Percentiles rank a stretch among this genome's conserved stretches.
phyloP scores from a whole-genome alignment of 2,113 vertebrate genomes.

The Mesitornis unicolor region DNA sequence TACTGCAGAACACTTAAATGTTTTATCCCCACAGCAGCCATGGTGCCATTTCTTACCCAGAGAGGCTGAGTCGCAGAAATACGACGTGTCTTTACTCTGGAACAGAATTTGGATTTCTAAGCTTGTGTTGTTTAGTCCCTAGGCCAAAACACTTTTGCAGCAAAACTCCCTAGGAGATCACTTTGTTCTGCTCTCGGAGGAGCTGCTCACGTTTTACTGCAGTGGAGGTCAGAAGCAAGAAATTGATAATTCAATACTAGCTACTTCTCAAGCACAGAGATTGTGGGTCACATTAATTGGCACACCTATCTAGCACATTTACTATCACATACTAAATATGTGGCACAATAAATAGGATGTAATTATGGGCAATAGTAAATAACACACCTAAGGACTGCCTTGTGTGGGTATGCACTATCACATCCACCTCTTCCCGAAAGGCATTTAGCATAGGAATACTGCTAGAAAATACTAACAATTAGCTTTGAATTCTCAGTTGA shows the following conservation, averaged over 20 bases:
- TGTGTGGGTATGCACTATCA: neutral
- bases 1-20: neutral
- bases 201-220: rapidly evolving
- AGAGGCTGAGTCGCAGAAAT: neutral
- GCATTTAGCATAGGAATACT: neutral
- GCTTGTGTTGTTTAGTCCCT: neutral
- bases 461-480: neutral
- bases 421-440: neutral
- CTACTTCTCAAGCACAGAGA: neutral
- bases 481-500: neutral
- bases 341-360: neutral
- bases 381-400: neutral
- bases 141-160: neutral
- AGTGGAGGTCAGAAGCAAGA: neutral
- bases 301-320: neutral
- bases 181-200: neutral
- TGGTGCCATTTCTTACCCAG: neutral
- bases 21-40: neutral
- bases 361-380: neutral
- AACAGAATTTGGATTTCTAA: neutral
- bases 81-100: neutral
- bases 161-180: neutral
- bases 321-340: neutral
- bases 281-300: neutral
- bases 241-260: neutral